These are phyloP conservation scores for Baryphthengus martii DNA, from an alignment of 2,113 vertebrate genomes.

Conservation along the genomic window DNA sequence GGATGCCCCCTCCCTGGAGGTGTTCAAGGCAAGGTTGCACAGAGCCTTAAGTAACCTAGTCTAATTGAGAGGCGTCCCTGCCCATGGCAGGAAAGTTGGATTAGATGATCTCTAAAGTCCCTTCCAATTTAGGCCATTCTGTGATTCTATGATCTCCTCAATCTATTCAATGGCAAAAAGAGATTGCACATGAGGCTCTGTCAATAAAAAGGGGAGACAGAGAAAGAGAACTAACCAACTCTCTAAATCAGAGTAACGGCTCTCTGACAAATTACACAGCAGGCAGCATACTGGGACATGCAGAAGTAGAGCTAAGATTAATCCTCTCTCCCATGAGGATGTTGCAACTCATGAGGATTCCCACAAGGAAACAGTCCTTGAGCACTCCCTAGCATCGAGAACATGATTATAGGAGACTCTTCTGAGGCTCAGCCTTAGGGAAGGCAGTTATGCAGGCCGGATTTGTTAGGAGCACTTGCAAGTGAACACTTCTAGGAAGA, in stretches of 20 bases:
- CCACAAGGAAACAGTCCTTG: not conserved
- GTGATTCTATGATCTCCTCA: no score
- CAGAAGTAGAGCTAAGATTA: not conserved
- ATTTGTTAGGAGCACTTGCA: not conserved
- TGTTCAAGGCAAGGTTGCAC: no score
- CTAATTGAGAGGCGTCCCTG: no score
- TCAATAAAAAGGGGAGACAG: not conserved
- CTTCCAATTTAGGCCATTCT: no score
- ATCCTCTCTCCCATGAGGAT: not conserved
- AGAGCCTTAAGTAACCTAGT: no score
- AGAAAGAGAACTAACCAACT: not conserved
- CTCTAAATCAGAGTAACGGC: not conserved
- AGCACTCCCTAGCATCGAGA: not conserved
- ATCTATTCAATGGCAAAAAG: not conserved
- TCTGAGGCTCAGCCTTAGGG: not conserved
- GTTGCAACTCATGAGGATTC: not conserved
- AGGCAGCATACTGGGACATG: not conserved
- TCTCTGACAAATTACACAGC: not conserved
- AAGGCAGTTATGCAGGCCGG: not conserved
- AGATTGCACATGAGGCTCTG: not conserved
- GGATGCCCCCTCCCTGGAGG: no score
- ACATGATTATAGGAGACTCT: not conserved
- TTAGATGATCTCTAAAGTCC: no score
- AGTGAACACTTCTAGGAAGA: not conserved
- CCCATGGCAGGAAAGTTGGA: no score